These are phyloP conservation scores for Sternarchorhynchus goeldii DNA, from an alignment of 2,797 vertebrate species.

Conservation along the genomic window DNA sequence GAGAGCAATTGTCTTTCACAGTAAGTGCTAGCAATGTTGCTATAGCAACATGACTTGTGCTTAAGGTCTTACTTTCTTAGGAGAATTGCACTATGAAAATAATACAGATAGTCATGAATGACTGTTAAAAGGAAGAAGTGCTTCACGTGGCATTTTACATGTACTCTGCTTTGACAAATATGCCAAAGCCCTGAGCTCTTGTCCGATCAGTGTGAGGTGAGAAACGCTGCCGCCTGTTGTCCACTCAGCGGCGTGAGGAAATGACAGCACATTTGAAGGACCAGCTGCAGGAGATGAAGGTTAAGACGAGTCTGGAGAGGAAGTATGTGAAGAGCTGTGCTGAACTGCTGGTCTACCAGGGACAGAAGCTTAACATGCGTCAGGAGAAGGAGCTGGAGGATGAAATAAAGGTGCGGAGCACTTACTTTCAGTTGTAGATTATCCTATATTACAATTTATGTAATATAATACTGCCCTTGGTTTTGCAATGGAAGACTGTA, in stretches of 20 bases:
- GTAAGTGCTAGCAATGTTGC: not conserved
- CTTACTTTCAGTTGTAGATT: not conserved
- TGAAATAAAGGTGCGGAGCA: conserved; percentile 71
- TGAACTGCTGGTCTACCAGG: conserved; percentile 73
- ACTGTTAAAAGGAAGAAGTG: no score
- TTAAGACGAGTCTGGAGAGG: conserved; percentile 69
- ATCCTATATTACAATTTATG: conserved; percentile 10
- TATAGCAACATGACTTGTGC: not conserved
- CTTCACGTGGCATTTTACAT: not conserved
- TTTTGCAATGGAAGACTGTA: not conserved
- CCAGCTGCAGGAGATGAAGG: conserved; percentile 73
- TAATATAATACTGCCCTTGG: not conserved
- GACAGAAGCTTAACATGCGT: conserved; percentile 69
- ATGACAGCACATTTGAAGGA: conserved; percentile 69
- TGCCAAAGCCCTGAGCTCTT: not conserved
- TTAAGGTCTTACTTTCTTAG: no score
- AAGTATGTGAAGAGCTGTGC: conserved; percentile 70
- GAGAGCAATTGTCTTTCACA: not conserved
- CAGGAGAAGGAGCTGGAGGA: conserved; percentile 72
- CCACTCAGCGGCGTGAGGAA: conserved; percentile 68
- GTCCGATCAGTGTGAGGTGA: not conserved
- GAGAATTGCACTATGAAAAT: no score
- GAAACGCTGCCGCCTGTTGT: not conserved
- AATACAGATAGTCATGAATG: no score
- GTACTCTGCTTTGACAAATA: not conserved